Evolutionary conservation across 1,140 invertebrate species (phyloP), one percentile per base, ranked within the genome.

Genomic region (Eueides isabella): DNA sequence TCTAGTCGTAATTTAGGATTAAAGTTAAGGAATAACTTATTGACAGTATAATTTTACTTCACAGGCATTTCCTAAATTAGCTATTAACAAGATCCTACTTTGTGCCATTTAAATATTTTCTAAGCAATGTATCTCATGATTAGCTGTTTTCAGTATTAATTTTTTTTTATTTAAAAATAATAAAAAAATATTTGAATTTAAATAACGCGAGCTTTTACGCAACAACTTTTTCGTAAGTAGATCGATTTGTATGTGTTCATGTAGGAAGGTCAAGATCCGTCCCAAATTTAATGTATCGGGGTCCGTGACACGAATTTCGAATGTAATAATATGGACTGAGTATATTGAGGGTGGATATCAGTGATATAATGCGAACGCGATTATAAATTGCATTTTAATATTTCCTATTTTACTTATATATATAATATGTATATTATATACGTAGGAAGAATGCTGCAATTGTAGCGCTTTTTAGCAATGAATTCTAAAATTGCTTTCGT

Each of bases 221-320:
- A 65, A 71, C 11, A 55, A 29, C 16, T 69, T 71, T 9, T 71
- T 23, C 23, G 19, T 55, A 55, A 23, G 48, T 55, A 55, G 48
- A 71, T 14, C 31, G 55, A 33, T 35, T 61, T 44, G 44, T 33
- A 48, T 68, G 38, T 75, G 69, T 79, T 71, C 74, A 72, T 75
- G 48, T 74, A 77, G 65, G 62, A 66, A 74, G 71, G 77, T 80
- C 64, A 75, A 75, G 75, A 72, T 81, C 80, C 80, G 80, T 81
- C 80, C 80, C 77, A 77, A 73, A 77, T 44, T 35, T 67, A 71
- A 75, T 71, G 67, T 79, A 38, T 68, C 69, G 71, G 77, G 73
- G 71, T 78, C 67, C 38, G 55, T 41, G 67, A 70, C 44, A 72
- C 70, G 67, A 72, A 76, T 77, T 72, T 66, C 64, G 72, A 69